Base-by-base conservation (phyloP, 1,140 invertebrate species). In the Drosophila nannoptera region DNA sequence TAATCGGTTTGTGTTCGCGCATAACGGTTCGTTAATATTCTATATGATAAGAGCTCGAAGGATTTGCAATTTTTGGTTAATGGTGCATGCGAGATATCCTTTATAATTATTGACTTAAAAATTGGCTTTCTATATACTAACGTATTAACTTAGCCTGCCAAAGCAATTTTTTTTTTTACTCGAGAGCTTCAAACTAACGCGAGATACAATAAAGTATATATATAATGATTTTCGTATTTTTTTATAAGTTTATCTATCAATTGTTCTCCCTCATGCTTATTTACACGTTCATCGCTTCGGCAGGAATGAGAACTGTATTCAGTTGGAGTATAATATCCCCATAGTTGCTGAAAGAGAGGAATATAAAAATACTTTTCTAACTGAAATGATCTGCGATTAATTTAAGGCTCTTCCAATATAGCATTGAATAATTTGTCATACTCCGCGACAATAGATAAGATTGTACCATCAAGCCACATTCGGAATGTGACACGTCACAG, bases 51-150 rank as follows among this genome's bases (percentile, higher is more conserved):
- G 12, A n/a, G 33, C 11, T 45, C 3, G 7, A 29, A 54, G 16
- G 9, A 36, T 45, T 43, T 45, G 40, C 54, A 29, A 9, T 49
- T n/a, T n/a, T n/a, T 56, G 46, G 52, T 69, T 38, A 56, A 45
- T 45, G 62, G 62, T 58, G 68, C 68, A 70, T 70, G 68, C 53
- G 38, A 35, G 11, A 45, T 55, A 55, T 29, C 16, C 32, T 32
- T 50, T 49, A 53, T 50, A 14, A 58, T 38, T 43, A 50, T 29
- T 33, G 1, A 49, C 16, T 63, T 55, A 38, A 36, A 36, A 40
- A 11, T 31, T 56, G 38, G 43, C 45, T 56, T 22, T 12, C 8
- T 6, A 29, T 29, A 16, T 16, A 56, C 54, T 56, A 56, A 56
- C 40, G 5, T 16, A 11, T 32, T 45, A 11, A 31, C 29, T 16